Percentiles rank a stretch among this genome's conserved stretches.
phyloP scores from a whole-genome alignment of 2,888 invertebrate genomes.

The Rhingia rostrata region DNA sequence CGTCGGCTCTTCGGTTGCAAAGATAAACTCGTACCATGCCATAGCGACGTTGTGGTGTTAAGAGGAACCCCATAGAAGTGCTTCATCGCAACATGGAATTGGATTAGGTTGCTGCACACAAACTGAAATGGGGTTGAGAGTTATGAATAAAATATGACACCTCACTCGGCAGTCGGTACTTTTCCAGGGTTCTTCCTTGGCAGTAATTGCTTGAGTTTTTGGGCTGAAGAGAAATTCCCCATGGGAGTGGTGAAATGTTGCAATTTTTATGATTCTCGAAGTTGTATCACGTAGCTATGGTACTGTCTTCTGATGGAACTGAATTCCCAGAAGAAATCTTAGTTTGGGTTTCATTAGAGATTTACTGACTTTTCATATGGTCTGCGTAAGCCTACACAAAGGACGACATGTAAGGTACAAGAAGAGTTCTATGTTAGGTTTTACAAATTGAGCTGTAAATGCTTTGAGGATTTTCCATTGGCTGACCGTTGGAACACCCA shows the following conservation, averaged over 20 bases:
- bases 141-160: constrained; percentile 74
- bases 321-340: constrained; percentile 67
- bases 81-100: constrained; percentile 54
- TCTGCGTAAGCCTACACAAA: neutral
- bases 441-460: constrained; percentile 7
- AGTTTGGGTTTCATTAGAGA: constrained; percentile 46
- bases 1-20: constrained; percentile 36
- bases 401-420: neutral
- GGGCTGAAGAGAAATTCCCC: constrained; percentile 44
- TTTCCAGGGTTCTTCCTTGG: constrained; percentile 22
- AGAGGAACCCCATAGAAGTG: constrained; percentile 58
- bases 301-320: neutral
- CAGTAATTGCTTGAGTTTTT: constrained; percentile 46
- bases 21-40: neutral
- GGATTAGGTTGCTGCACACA: constrained; percentile 57
- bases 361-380: constrained; percentile 27
- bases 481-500: no score
- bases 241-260: constrained; percentile 45
- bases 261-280: constrained; percentile 35
- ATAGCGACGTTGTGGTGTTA: neutral
- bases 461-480: no score
- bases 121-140: constrained; percentile 44
- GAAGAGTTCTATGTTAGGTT: neutral
- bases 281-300: neutral
- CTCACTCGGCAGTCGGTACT: constrained; percentile 51